These are phyloP conservation scores for Acanthurus tractus DNA, from an alignment of 2,797 vertebrate genomes.

Conservation along the genomic window DNA sequence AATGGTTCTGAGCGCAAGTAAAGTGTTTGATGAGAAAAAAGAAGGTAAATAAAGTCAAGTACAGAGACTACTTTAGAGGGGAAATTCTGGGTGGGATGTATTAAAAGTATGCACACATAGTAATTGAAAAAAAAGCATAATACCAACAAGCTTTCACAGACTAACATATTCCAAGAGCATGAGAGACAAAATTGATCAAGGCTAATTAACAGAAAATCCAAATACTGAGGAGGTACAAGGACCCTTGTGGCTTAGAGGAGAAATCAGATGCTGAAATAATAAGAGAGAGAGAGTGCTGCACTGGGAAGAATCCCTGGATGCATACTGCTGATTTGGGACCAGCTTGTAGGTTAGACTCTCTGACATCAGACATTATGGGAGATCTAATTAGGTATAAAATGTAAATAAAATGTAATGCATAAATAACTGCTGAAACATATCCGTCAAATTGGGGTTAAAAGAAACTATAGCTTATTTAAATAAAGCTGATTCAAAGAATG, in stretches of 20 bases:
- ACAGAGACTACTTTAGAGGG: not conserved
- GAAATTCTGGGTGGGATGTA: too few species aligned
- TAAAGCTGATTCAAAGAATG: not conserved
- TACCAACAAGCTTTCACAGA: constrained; percentile 27
- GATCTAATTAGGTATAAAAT: constrained; percentile 45
- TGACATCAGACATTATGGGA: constrained; percentile 44
- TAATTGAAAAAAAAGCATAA: not conserved
- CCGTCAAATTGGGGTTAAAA: not conserved
- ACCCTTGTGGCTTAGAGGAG: constrained; percentile 46
- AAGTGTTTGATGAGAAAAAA: constrained; percentile 32
- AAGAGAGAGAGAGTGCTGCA: constrained; percentile 13
- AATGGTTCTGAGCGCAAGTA: constrained; percentile 30
- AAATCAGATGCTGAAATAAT: constrained; percentile 59
- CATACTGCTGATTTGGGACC: constrained; percentile 32
- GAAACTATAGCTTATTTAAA: not conserved
- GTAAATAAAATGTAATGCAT: constrained; percentile 20
- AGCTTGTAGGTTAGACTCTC: constrained; percentile 30
- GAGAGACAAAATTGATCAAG: constrained; percentile 57
- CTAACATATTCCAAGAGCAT: constrained; percentile 35
- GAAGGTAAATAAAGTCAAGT: constrained; percentile 31
- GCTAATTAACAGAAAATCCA: constrained; percentile 64
- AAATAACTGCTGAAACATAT: not conserved
- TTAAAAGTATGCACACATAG: not conserved
- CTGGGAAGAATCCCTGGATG: constrained; percentile 46
- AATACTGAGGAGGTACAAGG: constrained; percentile 30